A percentile compares a stretch with the other conserved stretches of the same genome.
Conservation (phyloP, 2,113 vertebrate species). For the Trogon surrucura region DNA sequence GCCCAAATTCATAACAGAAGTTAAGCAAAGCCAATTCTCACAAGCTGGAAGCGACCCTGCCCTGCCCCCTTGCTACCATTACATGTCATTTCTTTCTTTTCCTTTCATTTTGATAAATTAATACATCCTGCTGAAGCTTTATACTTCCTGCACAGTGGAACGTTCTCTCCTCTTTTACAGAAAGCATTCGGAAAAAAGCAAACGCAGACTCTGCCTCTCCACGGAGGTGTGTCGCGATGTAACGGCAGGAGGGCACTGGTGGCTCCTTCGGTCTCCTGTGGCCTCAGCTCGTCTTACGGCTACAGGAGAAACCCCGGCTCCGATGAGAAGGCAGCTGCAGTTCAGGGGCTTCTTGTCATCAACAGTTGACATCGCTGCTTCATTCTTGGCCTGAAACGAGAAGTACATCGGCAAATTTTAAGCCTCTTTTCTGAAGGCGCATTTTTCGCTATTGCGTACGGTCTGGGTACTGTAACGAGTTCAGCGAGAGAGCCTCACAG, state of each 20-base stretch:
- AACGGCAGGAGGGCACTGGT: background rate
- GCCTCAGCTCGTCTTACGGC: background rate
- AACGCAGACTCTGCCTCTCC: conserved; percentile 77
- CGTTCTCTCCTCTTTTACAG: conserved; percentile 66
- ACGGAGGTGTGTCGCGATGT: conserved; percentile 84
- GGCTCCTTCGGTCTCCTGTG: rapidly evolving
- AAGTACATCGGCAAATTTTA: background rate
- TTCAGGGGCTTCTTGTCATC: conserved; percentile 9
- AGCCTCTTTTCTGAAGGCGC: background rate
- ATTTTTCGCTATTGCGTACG: rapidly evolving
- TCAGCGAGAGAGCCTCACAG: background rate
- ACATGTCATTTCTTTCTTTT: background rate
- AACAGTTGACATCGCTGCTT: background rate
- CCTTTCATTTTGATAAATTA: background rate
- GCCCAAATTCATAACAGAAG: background rate
- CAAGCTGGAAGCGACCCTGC: background rate
- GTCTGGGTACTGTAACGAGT: background rate
- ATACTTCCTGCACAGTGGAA: background rate
- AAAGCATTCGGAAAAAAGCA: conserved; percentile 86
- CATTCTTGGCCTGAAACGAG: background rate
- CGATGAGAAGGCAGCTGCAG: background rate
- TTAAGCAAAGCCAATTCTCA: background rate
- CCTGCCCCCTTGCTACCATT: background rate
- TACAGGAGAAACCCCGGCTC: background rate
- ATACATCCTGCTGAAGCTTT: background rate